These are phyloP conservation scores for Podabrus alpinus DNA, from an alignment of 2,888 invertebrate genomes.

Conservation along the genomic window DNA sequence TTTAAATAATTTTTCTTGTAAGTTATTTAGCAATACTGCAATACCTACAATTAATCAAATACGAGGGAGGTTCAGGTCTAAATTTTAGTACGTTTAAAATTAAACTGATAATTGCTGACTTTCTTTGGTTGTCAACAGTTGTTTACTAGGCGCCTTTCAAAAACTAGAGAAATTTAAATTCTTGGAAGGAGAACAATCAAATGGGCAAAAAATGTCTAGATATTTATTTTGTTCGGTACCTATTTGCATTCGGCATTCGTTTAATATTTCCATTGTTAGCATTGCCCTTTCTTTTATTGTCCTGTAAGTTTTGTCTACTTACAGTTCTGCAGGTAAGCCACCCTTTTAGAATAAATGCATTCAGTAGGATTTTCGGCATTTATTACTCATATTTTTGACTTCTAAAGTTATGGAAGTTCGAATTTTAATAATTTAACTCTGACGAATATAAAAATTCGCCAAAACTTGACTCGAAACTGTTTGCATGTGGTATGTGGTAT, in stretches of 20 bases:
- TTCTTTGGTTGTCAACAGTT: background rate
- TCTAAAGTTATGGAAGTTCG: no score
- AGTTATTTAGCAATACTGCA: background rate
- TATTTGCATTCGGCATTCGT: background rate
- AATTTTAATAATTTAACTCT: no score
- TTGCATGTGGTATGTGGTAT: no score
- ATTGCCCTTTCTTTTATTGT: background rate
- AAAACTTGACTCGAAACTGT: no score
- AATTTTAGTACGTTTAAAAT: no score
- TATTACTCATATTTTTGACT: background rate
- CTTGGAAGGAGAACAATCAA: background rate
- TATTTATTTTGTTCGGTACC: background rate
- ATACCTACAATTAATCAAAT: background rate
- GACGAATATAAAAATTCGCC: no score
- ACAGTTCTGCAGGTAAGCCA: background rate
- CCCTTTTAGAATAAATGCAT: no score
- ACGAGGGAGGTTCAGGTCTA: background rate
- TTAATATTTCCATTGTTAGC: no score
- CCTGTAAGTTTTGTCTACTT: background rate
- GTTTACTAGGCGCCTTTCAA: background rate
- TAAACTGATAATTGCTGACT: no score
- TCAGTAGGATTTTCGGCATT: background rate
- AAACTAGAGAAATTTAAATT: background rate
- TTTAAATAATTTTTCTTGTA: background rate
- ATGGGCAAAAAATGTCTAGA: background rate